phyloP scores from a whole-genome alignment of 2,113 vertebrate genomes.

The Xiphophorus couchianus region DNA sequence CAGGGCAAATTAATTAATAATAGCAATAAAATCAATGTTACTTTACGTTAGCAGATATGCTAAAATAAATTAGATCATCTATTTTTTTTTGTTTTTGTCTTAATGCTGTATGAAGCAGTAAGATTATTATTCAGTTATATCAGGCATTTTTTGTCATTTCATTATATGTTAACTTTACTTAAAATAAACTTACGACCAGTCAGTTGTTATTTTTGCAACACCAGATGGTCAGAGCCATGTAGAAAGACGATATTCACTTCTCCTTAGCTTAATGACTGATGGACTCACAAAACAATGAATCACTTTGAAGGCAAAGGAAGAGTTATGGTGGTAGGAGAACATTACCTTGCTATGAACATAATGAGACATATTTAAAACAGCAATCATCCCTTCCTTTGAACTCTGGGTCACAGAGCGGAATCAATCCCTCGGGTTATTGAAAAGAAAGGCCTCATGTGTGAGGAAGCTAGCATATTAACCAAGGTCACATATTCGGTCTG shows the following conservation, averaged over 20 bases:
- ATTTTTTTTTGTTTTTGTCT: too few species aligned
- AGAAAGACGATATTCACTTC: slow-evolving; percentile 26
- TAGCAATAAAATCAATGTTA: too few species aligned
- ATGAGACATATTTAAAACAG: slow-evolving; percentile 80
- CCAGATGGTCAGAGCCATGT: slow-evolving; percentile 25
- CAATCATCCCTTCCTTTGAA: slow-evolving; percentile 75
- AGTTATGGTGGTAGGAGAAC: slow-evolving; percentile 50
- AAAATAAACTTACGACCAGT: neutral
- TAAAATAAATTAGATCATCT: too few species aligned
- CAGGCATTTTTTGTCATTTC: too few species aligned
- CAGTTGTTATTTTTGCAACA: slow-evolving; percentile 32
- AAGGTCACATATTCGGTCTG: slow-evolving; percentile 67
- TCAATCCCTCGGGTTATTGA: slow-evolving; percentile 75
- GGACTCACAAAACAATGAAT: slow-evolving; percentile 54
- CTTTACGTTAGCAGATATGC: too few species aligned
- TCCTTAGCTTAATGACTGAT: slow-evolving; percentile 62
- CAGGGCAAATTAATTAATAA: too few species aligned
- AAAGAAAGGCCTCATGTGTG: slow-evolving; percentile 69
- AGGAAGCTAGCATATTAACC: slow-evolving; percentile 60
- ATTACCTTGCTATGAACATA: slow-evolving; percentile 71
- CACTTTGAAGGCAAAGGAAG: slow-evolving; percentile 42
- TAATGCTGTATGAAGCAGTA: too few species aligned
- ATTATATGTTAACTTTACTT: too few species aligned
- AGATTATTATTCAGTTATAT: too few species aligned
- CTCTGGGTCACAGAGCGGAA: slow-evolving; percentile 62